These are phyloP conservation scores for Boloria selene DNA, from an alignment of 2,888 invertebrate genomes.

Conservation along the genomic window DNA sequence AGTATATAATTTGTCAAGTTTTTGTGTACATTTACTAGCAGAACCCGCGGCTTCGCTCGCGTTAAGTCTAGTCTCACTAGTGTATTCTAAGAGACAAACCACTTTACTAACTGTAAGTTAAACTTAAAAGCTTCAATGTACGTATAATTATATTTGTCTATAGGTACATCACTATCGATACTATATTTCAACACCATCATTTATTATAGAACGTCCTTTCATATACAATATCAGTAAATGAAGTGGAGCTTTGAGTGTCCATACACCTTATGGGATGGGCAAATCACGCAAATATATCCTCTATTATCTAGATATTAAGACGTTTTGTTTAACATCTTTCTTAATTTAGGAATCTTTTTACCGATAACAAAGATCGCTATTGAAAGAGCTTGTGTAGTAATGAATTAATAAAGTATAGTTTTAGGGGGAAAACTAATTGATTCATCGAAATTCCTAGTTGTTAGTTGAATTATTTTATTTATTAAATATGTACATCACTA, in stretches of 20 bases:
- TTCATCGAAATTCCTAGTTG: too few relatives aligned
- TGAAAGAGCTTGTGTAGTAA: slow-evolving; percentile 17
- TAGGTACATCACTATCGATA: slow-evolving; percentile 20
- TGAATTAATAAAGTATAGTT: slow-evolving; percentile 12
- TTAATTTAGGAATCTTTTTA: neutral
- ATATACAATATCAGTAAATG: slow-evolving; percentile 61
- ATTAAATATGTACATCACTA: too few relatives aligned
- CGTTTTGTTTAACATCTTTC: neutral
- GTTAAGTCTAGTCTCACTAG: too few relatives aligned
- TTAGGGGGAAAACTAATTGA: slow-evolving; percentile 6
- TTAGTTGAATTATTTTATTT: too few relatives aligned
- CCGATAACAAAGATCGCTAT: slow-evolving; percentile 27
- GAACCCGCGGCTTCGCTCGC: too few relatives aligned
- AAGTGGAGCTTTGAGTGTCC: slow-evolving; percentile 39
- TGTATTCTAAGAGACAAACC: too few relatives aligned
- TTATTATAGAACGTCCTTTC: slow-evolving; percentile 45
- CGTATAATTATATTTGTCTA: neutral
- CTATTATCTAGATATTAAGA: neutral
- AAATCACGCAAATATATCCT: slow-evolving; percentile 4
- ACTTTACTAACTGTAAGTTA: too few relatives aligned
- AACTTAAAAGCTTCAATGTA: neutral
- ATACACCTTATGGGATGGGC: neutral
- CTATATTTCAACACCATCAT: slow-evolving; percentile 37
- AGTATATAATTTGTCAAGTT: too few relatives aligned
- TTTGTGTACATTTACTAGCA: too few relatives aligned